A percentile compares a stretch with the other conserved stretches of the same genome.
phyloP scores from a whole-genome alignment of 2,797 vertebrate genomes.

The Notoglanidium macrostoma region DNA sequence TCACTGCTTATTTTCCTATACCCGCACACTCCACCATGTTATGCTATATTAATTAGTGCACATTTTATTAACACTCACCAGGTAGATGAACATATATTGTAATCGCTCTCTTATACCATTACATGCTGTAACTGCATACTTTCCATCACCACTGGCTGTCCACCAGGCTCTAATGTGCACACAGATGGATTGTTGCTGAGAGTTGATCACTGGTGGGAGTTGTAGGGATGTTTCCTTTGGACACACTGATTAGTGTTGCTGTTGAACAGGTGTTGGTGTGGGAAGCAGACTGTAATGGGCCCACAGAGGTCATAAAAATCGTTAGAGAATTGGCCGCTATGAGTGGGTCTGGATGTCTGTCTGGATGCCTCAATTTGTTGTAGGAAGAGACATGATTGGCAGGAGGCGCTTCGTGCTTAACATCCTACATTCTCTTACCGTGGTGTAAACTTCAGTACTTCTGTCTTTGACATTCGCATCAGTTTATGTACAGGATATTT shows the following conservation, averaged over 20 bases:
- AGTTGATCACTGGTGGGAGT: conserved; percentile 46
- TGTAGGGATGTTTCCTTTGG: conserved; percentile 63
- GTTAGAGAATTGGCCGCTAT: conserved; percentile 81
- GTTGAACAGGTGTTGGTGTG: conserved; percentile 71
- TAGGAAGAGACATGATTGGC: conserved; percentile 32
- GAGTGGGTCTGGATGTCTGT: conserved; percentile 63
- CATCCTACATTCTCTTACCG: neutral
- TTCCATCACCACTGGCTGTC: conserved; percentile 37
- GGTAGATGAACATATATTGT: conserved; percentile 23
- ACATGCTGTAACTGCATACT: conserved; percentile 16
- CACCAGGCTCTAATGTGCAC: conserved; percentile 23
- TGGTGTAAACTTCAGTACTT: neutral
- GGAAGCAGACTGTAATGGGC: conserved; percentile 74
- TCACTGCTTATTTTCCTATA: neutral
- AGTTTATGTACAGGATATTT: neutral
- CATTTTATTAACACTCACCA: conserved; percentile 8
- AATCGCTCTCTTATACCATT: conserved; percentile 22
- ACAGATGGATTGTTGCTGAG: conserved; percentile 20
- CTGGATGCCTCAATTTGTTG: conserved; percentile 22
- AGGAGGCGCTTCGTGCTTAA: conserved; percentile 3
- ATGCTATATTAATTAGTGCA: neutral
- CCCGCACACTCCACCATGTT: neutral
- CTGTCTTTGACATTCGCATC: neutral
- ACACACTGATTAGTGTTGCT: conserved; percentile 69
- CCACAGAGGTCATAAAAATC: conserved; percentile 80